Evolutionary conservation across 2,888 invertebrate species (phyloP), one percentile per base, ranked within the genome.

Genomic region (Melanargia galathea): DNA sequence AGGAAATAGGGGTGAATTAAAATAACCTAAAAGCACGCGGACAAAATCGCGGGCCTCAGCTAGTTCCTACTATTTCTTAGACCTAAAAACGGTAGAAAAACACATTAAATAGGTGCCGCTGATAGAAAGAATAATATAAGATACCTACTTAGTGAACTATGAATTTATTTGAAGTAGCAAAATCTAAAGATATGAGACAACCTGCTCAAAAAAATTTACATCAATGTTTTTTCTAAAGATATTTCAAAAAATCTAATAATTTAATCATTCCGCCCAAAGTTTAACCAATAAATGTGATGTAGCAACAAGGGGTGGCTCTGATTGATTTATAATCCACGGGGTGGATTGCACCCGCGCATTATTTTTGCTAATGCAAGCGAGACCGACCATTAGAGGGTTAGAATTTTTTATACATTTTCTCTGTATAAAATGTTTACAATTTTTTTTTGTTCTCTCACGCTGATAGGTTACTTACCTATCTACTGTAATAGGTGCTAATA

Each of bases 281-380:
- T 68, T 70, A 75, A 71, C 75, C 76, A 77, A 79, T 79, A 79
- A 79, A 76, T 75, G 74, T 68, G 70, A 74, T 58, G 48, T 49
- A 48, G 48, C 24, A 73, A 73, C 67, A 67, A 73, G 75, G 77
- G 78, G 77, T 70, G 68, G 54, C 52, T 26, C 63, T 74, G 79
- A 80, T 82, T 82, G 84, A 85, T 87, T 84, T 84, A 86, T 80
- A 78, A 81, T 79, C 66, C 60, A 48, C 67, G 77, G 82, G 82
- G 79, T 76, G 65, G 74, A 18, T 66, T 65, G 64, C 68, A 73
- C 78, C 80, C 74, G 66, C 58, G 64, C 74, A 78, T 82, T 84
- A 84, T 83, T 86, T 84, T 76, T 84, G 80, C 77, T 79, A 80
- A 80, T 80, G 84, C 80, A 80, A 82, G 80, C 81, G 82, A 77